These are phyloP conservation scores for Cheumatopsyche charites DNA, from an alignment of 1,140 invertebrate genomes.

Conservation along the genomic window DNA sequence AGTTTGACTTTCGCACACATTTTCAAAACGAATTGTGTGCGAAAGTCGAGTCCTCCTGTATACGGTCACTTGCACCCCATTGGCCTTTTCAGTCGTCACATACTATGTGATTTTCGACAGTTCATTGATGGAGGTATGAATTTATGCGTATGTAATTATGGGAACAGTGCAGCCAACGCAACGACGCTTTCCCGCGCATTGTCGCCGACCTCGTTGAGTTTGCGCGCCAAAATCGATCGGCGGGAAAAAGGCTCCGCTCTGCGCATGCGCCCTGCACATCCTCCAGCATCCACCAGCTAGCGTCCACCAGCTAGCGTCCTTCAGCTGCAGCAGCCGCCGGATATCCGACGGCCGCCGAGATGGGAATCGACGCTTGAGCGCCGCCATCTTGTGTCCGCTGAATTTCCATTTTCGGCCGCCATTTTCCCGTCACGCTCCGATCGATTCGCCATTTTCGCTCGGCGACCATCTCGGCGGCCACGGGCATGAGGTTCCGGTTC, in stretches of 20 bases:
- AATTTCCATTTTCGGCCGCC: not conserved
- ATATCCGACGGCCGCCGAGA: conserved; percentile 30
- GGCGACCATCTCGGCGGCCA: not conserved
- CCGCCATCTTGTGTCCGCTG: not conserved
- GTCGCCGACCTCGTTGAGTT: not conserved
- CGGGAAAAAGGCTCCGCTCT: not conserved
- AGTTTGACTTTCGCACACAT: no score
- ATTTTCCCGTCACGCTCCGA: not conserved
- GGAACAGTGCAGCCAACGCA: not conserved
- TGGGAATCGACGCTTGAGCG: conserved; percentile 12
- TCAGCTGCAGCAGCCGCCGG: not conserved
- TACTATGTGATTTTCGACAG: no score
- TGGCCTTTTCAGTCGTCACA: no score
- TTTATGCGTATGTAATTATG: no score
- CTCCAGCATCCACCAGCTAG: not conserved
- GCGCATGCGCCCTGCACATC: conserved; percentile 24
- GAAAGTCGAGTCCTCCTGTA: no score
- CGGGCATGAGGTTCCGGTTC: not conserved
- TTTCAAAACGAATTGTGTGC: no score
- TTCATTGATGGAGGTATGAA: no score
- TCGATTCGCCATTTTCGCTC: conserved; percentile 4
- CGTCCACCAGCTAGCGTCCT: not conserved
- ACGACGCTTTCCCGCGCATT: not conserved
- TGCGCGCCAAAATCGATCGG: conserved; percentile 32
- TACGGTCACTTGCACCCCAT: no score